These are phyloP conservation scores for Herpetotheres cachinnans DNA, from an alignment of 2,113 vertebrate species.

Conservation along the genomic window DNA sequence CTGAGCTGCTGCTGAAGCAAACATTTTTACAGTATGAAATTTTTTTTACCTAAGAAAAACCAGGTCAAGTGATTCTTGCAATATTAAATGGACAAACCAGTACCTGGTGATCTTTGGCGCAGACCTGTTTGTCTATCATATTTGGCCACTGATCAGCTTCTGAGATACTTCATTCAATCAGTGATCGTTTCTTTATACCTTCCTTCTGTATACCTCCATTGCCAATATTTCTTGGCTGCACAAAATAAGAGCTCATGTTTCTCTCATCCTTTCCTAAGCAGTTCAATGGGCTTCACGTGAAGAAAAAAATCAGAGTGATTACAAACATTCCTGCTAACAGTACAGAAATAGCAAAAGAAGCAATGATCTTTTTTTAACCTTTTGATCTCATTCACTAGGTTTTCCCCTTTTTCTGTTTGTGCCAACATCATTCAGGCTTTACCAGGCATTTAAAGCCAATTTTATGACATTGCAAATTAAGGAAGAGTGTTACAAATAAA, in stretches of 20 bases:
- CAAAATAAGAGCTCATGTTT: neutral
- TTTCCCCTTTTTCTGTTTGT: neutral
- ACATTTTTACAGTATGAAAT: neutral
- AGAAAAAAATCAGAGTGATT: neutral
- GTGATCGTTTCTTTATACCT: neutral
- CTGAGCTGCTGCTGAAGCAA: neutral
- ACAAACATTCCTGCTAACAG: neutral
- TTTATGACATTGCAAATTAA: neutral
- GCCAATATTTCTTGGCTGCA: neutral
- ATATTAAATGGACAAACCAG: neutral
- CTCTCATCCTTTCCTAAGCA: neutral
- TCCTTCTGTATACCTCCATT: neutral
- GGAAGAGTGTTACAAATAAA: neutral
- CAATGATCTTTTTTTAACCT: neutral
- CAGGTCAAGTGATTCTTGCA: neutral
- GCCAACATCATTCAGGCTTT: neutral
- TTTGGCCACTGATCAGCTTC: neutral
- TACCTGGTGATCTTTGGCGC: neutral
- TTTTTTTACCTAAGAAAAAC: neutral
- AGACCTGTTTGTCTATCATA: rapidly evolving
- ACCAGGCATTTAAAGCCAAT: neutral
- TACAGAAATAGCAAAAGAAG: neutral
- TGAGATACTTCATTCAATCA: neutral
- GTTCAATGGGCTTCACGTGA: neutral
- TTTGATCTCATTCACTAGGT: neutral